Evolutionary conservation across 2,888 invertebrate species (phyloP), one percentile per base, ranked within the genome.

Genomic region (Allolobophora icterica): DNA sequence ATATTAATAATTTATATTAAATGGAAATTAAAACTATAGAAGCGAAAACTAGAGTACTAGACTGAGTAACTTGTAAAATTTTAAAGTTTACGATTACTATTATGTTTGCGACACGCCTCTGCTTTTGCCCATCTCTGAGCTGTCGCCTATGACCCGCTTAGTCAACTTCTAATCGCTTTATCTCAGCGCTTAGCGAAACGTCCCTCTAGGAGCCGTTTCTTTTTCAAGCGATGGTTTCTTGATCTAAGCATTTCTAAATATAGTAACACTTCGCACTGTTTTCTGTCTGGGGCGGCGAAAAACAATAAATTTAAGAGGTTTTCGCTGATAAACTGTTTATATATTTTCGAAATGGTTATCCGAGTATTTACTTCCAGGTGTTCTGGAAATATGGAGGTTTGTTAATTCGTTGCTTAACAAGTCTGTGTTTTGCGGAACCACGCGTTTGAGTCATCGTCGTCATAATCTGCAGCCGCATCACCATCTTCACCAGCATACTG

Each of bases 381-480:
- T 45, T 92, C 92, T 52, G 92, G 92, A 83, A 92, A 92, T 89
- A 91, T 91, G 83, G 91, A 92, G 91, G 92, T 92, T 35, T 35
- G 38, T 38, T 35, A 8, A 87, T 87, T 87, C 33, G 83, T 83
- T 83, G 83, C 33, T 33, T 84, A 33, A n/a, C 2, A 33, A 84
- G 17, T 33, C 8, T 84, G 34, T 33, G 84, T 87, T 35, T 35
- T n/a, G 71, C 30, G 1, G 11, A 71, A 71, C n/a, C 30, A 71
- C n/a, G 71, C 71, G 71, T 71, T 52, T 71, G n/a, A 71, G 71
- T 71, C 71, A 71, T 71, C 71, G 71, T n/a, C 71, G 30, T 71
- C 8, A 71, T 52, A 52, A 21, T 71, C 71, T 71, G 71, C n/a
- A n/a, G 71, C 71, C 6, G 71, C 71, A 71, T 71, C 71, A 71